These are phyloP conservation scores for Solea solea DNA, from an alignment of 2,113 vertebrate genomes.

Conservation along the genomic window DNA sequence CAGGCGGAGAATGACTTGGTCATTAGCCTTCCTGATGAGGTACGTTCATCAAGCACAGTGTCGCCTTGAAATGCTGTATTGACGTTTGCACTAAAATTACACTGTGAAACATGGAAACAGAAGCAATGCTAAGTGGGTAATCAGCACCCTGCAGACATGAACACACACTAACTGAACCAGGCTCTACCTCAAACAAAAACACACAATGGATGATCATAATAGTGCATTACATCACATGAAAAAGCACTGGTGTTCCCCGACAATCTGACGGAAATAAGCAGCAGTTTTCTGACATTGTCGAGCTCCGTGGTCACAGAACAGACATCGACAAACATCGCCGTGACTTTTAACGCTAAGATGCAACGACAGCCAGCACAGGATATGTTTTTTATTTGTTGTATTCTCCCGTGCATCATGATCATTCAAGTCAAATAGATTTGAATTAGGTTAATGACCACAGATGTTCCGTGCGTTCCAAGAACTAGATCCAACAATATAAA, in stretches of 20 bases:
- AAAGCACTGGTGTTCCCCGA: background rate
- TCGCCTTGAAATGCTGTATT: conserved; percentile 8
- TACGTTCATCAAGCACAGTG: conserved; percentile 68
- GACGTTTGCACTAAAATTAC: conserved; percentile 3
- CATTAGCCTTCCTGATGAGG: conserved; percentile 97
- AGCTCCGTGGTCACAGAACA: background rate
- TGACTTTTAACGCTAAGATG: no score
- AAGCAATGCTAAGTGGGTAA: background rate
- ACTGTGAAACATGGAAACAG: background rate
- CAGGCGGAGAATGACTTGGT: conserved; percentile 95
- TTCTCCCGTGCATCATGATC: no score
- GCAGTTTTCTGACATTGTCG: background rate
- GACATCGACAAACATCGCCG: no score
- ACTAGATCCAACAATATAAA: no score
- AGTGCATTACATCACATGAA: no score
- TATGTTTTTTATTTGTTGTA: no score
- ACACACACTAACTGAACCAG: background rate
- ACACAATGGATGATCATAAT: no score
- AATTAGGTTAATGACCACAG: no score
- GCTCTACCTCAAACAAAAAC: no score
- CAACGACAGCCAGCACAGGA: background rate
- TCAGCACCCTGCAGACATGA: background rate
- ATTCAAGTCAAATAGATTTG: no score
- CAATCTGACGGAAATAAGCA: background rate
- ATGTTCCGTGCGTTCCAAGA: no score